Evolutionary conservation across 2,797 vertebrate genomes (phyloP).

Genomic region (Nasua narica): DNA sequence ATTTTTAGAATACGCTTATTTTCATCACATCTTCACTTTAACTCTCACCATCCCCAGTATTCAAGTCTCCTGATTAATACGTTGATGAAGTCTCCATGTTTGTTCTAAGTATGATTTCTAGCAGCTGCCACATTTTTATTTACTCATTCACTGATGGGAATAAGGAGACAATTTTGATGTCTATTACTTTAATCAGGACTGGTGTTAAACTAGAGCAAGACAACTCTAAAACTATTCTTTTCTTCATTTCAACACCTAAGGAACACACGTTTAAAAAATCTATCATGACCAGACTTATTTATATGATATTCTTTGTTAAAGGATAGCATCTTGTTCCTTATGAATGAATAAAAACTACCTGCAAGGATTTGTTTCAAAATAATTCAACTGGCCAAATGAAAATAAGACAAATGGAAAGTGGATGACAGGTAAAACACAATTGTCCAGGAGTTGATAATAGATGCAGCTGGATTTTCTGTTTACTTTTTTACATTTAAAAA

Average conservation of each 20-base stretch:
- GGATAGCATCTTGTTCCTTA: background rate
- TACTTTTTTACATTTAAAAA: background rate
- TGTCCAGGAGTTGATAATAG: background rate
- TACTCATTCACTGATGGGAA: background rate
- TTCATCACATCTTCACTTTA: background rate
- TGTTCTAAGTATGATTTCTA: background rate
- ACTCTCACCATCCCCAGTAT: background rate
- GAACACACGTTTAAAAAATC: background rate
- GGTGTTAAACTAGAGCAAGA: background rate
- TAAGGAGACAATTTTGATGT: background rate
- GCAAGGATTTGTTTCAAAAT: background rate
- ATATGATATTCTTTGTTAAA: background rate
- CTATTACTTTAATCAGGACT: background rate
- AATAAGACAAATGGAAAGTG: background rate
- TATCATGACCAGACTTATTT: background rate
- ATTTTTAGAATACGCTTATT: background rate
- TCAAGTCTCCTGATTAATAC: background rate
- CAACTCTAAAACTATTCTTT: background rate
- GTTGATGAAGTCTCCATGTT: background rate
- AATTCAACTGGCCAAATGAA: background rate
- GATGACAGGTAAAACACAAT: background rate
- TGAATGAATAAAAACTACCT: background rate
- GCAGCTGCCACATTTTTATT: background rate
- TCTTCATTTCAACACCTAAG: background rate
- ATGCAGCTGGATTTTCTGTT: background rate